Evolutionary conservation across 2,888 invertebrate genomes (phyloP).

Genomic region (Ischnura elegans): DNA sequence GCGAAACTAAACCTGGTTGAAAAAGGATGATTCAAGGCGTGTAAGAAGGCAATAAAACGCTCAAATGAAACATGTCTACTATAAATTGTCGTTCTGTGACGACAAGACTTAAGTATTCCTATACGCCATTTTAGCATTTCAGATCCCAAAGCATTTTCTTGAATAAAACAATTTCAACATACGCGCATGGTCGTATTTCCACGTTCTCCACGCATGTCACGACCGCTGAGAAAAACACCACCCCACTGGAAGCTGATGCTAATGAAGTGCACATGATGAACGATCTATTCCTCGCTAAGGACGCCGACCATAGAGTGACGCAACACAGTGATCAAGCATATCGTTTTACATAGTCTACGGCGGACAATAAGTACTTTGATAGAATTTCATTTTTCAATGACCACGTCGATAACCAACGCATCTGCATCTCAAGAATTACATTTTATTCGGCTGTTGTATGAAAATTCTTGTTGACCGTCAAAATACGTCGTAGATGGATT

Average conservation of each 20-base stretch:
- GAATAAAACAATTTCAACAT: not conserved
- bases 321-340: not conserved
- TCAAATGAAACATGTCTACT: no score
- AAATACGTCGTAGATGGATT: no score
- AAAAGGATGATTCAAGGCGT: no score
- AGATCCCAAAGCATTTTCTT: no score
- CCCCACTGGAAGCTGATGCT: not conserved
- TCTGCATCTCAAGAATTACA: not conserved
- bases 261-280: not conserved
- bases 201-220: not conserved
- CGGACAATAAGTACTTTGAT: not conserved
- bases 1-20: no score
- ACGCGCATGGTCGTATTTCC: not conserved
- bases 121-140: no score
- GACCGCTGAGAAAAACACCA: not conserved
- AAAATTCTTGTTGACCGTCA: no score
- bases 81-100: no score
- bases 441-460: not conserved
- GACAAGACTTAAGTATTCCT: no score
- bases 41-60: no score
- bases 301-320: not conserved
- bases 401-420: not conserved
- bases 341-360: not conserved
- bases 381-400: not conserved
- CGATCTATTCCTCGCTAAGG: not conserved